A percentile compares a stretch with the other conserved stretches of the same genome.
phyloP scores from a whole-genome alignment of 2,797 vertebrate genomes.

The Harpagifer antarcticus region DNA sequence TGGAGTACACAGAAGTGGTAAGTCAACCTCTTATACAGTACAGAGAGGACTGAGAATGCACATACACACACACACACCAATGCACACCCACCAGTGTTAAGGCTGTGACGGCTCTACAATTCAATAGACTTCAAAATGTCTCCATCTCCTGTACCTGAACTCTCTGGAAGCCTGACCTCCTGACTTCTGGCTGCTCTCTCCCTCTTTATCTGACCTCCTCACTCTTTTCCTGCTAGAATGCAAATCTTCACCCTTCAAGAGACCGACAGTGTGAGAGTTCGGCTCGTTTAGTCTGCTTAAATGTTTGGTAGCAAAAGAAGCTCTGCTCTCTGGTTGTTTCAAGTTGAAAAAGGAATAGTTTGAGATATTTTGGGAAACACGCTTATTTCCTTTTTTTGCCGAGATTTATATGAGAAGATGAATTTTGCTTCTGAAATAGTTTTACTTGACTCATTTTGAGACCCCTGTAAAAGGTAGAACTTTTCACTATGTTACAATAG shows the following conservation, averaged over 20 bases:
- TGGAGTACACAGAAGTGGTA: slow-evolving; percentile 32
- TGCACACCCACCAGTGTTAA: slow-evolving; percentile 50
- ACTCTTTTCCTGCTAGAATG: slow-evolving; percentile 27
- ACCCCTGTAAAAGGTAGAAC: neutral
- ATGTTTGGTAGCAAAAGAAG: slow-evolving; percentile 14
- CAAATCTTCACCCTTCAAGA: slow-evolving; percentile 33
- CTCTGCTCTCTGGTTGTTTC: neutral
- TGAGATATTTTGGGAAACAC: neutral
- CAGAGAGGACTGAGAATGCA: slow-evolving; percentile 42
- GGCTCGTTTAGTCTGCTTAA: slow-evolving; percentile 25
- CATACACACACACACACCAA: slow-evolving; percentile 16
- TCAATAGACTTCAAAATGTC: slow-evolving; percentile 42
- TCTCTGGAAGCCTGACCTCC: slow-evolving; percentile 55
- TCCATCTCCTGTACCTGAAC: slow-evolving; percentile 52
- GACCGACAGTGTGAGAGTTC: slow-evolving; percentile 6
- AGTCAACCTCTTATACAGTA: slow-evolving; percentile 33
- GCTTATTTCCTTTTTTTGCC: neutral
- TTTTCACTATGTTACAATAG: neutral
- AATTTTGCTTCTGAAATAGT: neutral
- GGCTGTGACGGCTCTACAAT: slow-evolving; percentile 55
- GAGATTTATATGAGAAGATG: neutral
- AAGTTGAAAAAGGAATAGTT: neutral
- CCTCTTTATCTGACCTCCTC: slow-evolving; percentile 10
- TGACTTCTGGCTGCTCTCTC: slow-evolving; percentile 35
- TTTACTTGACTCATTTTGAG: neutral